Conservation (phyloP, 2,113 vertebrate species). For the Perognathus longimembris region DNA sequence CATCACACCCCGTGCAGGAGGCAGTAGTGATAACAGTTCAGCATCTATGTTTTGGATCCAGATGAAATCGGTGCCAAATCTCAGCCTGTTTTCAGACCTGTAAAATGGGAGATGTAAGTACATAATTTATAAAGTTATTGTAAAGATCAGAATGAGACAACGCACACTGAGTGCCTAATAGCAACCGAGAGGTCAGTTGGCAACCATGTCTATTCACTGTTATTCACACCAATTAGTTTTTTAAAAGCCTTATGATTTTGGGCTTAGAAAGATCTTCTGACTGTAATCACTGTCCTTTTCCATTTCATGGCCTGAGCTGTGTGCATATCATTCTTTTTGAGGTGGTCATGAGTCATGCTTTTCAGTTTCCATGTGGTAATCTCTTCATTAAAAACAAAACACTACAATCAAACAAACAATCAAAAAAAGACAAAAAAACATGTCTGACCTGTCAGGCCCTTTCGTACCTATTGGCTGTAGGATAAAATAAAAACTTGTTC, state of each 20-base stretch:
- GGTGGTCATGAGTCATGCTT: neutral
- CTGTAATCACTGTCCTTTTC: neutral
- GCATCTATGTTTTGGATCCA: neutral
- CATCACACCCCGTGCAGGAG: neutral
- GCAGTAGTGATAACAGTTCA: neutral
- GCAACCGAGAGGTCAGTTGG: neutral
- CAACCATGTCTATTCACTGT: neutral
- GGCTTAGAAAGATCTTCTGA: neutral
- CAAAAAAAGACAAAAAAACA: neutral
- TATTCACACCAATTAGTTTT: neutral
- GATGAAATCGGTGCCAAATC: neutral
- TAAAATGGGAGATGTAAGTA: neutral
- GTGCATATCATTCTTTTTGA: neutral
- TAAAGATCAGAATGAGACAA: neutral
- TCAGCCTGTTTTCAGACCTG: neutral
- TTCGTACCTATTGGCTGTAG: neutral
- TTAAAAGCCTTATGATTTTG: neutral
- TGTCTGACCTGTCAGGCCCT: neutral
- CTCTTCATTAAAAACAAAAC: constrained; percentile 42
- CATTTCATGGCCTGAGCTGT: neutral
- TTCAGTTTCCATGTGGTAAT: constrained; percentile 5
- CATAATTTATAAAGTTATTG: neutral
- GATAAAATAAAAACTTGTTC: neutral
- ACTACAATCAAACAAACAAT: neutral
- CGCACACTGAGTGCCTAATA: neutral